A percentile compares a stretch with the other conserved stretches of the same genome.
phyloP scores from a whole-genome alignment of 2,797 vertebrate species.

The Parauchenoglanis punctatus region DNA sequence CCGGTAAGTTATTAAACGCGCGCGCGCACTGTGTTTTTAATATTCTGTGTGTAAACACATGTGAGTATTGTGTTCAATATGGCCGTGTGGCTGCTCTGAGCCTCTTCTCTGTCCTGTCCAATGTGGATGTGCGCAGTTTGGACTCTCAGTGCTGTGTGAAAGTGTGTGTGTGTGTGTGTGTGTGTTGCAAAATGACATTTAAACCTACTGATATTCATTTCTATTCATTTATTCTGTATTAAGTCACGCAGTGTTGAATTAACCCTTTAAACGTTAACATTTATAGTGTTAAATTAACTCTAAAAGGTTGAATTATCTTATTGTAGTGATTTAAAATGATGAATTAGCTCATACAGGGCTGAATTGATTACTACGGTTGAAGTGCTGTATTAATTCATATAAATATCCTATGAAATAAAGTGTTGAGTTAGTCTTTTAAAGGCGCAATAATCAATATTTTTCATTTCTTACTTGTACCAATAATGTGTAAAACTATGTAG shows the following conservation, averaged over 20 bases:
- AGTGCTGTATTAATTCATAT: not conserved
- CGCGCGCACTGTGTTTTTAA: not conserved
- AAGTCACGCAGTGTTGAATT: not conserved
- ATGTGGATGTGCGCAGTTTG: conserved; percentile 28
- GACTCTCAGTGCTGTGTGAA: conserved; percentile 1
- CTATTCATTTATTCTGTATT: not conserved
- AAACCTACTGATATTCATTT: not conserved
- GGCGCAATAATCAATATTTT: no score
- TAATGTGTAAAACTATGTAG: not conserved
- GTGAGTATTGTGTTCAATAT: conserved; percentile 11
- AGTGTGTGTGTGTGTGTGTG: conserved; percentile 30
- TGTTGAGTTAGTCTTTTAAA: not conserved
- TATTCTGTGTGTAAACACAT: not conserved
- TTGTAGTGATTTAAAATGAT: not conserved
- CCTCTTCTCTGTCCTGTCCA: not conserved
- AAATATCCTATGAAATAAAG: not conserved
- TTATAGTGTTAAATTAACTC: not conserved
- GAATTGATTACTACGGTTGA: not conserved
- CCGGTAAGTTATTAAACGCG: conserved; percentile 7
- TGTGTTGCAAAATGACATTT: conserved; percentile 1
- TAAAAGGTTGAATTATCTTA: not conserved
- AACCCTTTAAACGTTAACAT: not conserved
- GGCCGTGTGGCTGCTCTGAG: not conserved
- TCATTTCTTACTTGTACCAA: not conserved
- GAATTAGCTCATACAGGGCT: not conserved